Evolutionary conservation across 2,113 vertebrate genomes (phyloP).

Genomic region (Oreochromis aureus): DNA sequence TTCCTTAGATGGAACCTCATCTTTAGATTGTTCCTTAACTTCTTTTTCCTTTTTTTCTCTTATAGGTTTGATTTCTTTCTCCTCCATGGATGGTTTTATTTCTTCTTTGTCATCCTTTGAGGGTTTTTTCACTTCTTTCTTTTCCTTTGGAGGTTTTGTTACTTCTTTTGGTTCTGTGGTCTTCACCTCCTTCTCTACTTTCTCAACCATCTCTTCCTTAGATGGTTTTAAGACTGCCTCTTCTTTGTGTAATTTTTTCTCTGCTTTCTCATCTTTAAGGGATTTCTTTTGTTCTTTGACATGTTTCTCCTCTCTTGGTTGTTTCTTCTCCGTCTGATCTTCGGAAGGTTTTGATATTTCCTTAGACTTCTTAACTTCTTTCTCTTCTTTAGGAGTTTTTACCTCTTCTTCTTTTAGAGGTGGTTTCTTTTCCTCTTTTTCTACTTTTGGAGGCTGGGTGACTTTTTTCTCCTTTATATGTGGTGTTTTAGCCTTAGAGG

Average conservation of each 20-base stretch:
- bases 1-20: neutral
- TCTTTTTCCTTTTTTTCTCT: neutral
- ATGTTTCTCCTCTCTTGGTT: neutral
- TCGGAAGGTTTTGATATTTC: neutral
- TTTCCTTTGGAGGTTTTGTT: neutral
- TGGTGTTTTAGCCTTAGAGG: neutral
- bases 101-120: neutral
- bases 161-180: neutral
- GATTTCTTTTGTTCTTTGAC: neutral
- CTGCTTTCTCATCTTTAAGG: neutral
- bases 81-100: neutral
- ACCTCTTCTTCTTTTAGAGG: neutral
- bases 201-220: neutral
- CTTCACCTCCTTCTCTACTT: neutral
- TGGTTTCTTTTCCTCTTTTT: neutral
- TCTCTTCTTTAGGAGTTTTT: neutral
- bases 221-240: neutral
- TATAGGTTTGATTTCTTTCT: neutral
- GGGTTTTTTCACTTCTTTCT: neutral
- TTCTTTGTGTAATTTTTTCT: neutral
- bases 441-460: neutral
- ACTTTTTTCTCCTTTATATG: neutral
- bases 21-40: neutral
- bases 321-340: neutral
- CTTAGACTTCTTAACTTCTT: neutral